Conservation (phyloP, 2,888 invertebrate genomes). For the Bombylius major region DNA sequence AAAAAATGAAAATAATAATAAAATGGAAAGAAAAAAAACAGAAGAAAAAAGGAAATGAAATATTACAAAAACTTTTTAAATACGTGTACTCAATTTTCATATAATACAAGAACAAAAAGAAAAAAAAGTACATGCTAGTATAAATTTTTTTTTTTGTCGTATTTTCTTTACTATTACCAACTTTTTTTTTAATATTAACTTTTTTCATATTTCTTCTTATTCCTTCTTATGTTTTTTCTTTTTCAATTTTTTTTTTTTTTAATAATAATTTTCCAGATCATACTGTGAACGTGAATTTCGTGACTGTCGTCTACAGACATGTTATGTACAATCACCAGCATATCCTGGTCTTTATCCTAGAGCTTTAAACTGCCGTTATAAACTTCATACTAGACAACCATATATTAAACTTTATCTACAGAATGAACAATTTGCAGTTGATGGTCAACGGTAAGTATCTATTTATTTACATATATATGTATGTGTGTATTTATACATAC, state of each 20-base stretch:
- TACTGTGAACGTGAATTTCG: slow-evolving; percentile 81
- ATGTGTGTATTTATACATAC: neutral
- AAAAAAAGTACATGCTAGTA: too few relatives aligned
- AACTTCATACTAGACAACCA: slow-evolving; percentile 74
- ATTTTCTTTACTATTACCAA: too few relatives aligned
- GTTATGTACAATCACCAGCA: slow-evolving; percentile 87
- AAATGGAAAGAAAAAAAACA: too few relatives aligned
- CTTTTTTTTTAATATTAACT: too few relatives aligned
- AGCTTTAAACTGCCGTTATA: slow-evolving; percentile 81
- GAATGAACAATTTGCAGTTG: slow-evolving; percentile 88
- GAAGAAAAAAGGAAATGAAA: too few relatives aligned
- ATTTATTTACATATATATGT: neutral
- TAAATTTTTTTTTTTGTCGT: too few relatives aligned
- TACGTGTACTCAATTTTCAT: too few relatives aligned
- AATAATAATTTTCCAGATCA: slow-evolving; percentile 42
- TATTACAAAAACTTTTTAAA: too few relatives aligned
- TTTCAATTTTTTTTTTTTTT: slow-evolving; percentile 9
- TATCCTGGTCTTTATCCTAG: slow-evolving; percentile 87
- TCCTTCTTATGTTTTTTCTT: neutral
- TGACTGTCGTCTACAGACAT: slow-evolving; percentile 79
- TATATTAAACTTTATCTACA: slow-evolving; percentile 86
- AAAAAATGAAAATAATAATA: too few relatives aligned
- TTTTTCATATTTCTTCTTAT: too few relatives aligned
- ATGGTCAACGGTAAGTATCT: slow-evolving; percentile 53
- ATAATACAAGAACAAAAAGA: too few relatives aligned